A percentile compares a stretch with the other conserved stretches of the same genome.
These are phyloP conservation scores for Drosophila grimshawi DNA, from an alignment of 1,140 invertebrate species.

Conservation along the genomic window DNA sequence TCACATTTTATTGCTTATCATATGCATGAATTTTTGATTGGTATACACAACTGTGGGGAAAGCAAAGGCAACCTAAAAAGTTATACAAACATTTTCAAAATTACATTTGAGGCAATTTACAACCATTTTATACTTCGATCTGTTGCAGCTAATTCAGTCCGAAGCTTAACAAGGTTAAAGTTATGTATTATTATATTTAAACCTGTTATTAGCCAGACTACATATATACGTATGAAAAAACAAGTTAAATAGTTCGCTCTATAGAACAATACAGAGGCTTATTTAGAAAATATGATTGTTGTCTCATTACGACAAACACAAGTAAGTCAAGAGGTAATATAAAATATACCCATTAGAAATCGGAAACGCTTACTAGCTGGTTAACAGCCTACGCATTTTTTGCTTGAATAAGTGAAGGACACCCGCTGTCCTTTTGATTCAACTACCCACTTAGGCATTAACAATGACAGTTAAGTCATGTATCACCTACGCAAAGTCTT, in stretches of 20 bases:
- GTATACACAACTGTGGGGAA: constrained; percentile 1
- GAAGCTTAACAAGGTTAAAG: too few relatives aligned
- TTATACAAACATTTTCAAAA: background rate
- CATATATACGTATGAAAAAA: too few relatives aligned
- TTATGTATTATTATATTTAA: too few relatives aligned
- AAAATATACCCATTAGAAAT: background rate
- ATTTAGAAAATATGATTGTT: background rate
- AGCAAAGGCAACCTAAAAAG: constrained; percentile 1
- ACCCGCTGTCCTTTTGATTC: constrained; percentile 1
- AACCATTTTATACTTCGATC: background rate
- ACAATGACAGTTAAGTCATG: background rate
- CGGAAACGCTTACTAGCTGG: background rate
- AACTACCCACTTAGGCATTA: background rate
- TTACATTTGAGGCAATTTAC: background rate
- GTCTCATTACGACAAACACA: background rate
- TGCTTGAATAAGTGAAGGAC: constrained; percentile 4
- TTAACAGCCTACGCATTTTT: constrained; percentile 1
- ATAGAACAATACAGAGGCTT: too few relatives aligned
- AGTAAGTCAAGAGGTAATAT: background rate
- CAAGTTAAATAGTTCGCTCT: too few relatives aligned
- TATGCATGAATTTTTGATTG: constrained; percentile 41
- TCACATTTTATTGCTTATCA: constrained; percentile 28
- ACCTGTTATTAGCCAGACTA: too few relatives aligned
- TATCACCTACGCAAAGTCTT: constrained; percentile 11
- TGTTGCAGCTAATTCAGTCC: too few relatives aligned